A percentile compares a stretch with the other conserved stretches of the same genome.
These are phyloP conservation scores for Pyralis farinalis DNA, from an alignment of 2,888 invertebrate species.

Conservation along the genomic window DNA sequence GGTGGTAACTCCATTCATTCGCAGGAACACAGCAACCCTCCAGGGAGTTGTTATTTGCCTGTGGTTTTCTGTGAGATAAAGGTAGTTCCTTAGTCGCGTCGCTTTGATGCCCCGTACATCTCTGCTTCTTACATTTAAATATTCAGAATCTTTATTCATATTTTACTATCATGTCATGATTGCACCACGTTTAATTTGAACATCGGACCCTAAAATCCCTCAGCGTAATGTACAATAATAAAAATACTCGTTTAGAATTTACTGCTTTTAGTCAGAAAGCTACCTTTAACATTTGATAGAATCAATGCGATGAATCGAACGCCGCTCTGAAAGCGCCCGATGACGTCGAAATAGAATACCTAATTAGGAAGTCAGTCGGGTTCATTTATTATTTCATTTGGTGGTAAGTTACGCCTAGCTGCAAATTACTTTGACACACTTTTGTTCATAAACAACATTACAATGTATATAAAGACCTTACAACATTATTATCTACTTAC, in stretches of 20 bases:
- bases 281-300: slow-evolving; percentile 45
- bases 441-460: too few relatives aligned
- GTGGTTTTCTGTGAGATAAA: too few relatives aligned
- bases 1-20: too few relatives aligned
- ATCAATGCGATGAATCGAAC: slow-evolving; percentile 35
- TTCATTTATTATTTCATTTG: too few relatives aligned
- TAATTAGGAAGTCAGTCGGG: slow-evolving; percentile 23
- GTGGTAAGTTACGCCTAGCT: neutral
- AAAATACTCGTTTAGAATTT: slow-evolving; percentile 45
- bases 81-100: too few relatives aligned
- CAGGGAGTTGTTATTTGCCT: too few relatives aligned
- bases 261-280: slow-evolving; percentile 39
- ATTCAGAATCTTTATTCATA: slow-evolving; percentile 4
- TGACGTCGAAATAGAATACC: slow-evolving; percentile 37
- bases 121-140: too few relatives aligned
- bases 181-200: neutral
- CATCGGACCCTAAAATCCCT: slow-evolving; percentile 32
- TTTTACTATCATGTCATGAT: neutral
- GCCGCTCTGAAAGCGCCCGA: slow-evolving; percentile 36
- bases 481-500: too few relatives aligned
- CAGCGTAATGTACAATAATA: slow-evolving; percentile 40
- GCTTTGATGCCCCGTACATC: too few relatives aligned
- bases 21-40: too few relatives aligned
- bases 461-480: too few relatives aligned
- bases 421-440: neutral